A percentile compares a stretch with the other conserved stretches of the same genome.
These are phyloP conservation scores for Ptychochromis oligacanthus DNA, from an alignment of 2,113 vertebrate genomes.

Conservation along the genomic window DNA sequence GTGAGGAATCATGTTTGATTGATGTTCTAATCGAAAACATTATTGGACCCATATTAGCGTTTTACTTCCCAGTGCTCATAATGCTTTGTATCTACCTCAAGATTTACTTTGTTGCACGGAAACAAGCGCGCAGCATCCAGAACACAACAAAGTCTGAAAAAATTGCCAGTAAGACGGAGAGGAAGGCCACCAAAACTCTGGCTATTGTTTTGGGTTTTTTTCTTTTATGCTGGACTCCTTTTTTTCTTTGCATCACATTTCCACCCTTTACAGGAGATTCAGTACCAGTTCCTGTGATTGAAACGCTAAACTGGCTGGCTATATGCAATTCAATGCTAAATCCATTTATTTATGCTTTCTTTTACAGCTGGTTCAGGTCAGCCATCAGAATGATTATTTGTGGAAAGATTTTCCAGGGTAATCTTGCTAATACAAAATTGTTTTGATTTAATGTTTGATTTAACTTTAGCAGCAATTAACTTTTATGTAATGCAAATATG, in stretches of 20 bases:
- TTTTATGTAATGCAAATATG: too few species aligned
- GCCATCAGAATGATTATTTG: background rate
- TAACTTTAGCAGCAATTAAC: too few species aligned
- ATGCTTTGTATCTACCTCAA: too few species aligned
- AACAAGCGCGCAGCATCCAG: background rate
- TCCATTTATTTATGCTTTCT: conserved; percentile 3
- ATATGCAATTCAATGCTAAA: background rate
- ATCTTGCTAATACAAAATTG: background rate
- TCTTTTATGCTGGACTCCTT: background rate
- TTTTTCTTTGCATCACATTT: background rate
- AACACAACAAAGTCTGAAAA: background rate
- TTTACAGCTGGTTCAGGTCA: background rate
- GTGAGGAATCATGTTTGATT: too few species aligned
- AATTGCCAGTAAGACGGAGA: background rate
- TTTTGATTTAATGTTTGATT: too few species aligned
- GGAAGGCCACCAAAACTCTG: background rate
- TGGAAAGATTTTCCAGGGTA: background rate
- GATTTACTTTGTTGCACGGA: background rate
- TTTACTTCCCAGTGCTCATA: too few species aligned
- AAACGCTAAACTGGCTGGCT: background rate
- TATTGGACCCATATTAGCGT: too few species aligned
- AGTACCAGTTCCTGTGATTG: background rate
- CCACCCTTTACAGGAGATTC: background rate
- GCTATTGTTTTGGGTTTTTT: background rate
- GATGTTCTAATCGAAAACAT: too few species aligned